phyloP scores from a whole-genome alignment of 1,140 invertebrate species.

The Acromyrmex charruanus region DNA sequence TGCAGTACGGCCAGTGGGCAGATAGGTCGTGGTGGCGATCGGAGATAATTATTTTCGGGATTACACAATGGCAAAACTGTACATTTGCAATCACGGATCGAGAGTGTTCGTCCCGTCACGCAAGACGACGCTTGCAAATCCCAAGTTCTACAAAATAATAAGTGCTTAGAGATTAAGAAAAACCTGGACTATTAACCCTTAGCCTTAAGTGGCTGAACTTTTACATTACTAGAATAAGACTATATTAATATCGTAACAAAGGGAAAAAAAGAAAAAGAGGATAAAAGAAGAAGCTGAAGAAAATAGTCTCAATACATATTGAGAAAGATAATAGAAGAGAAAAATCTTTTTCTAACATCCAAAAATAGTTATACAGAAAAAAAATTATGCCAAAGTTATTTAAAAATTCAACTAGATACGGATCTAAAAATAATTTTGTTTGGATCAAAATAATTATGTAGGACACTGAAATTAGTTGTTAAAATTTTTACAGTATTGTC shows the following conservation, averaged over 20 bases:
- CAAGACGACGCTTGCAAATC: slow-evolving; percentile 10
- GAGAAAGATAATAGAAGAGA: neutral
- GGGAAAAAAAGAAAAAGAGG: neutral
- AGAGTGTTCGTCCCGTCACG: neutral
- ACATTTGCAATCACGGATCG: slow-evolving; percentile 24
- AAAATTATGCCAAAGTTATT: too few species aligned
- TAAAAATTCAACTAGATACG: too few species aligned
- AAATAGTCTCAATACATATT: neutral
- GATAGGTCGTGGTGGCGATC: slow-evolving; percentile 37
- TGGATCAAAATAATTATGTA: too few species aligned
- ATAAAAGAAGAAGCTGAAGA: neutral
- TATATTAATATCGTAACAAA: slow-evolving; percentile 1
- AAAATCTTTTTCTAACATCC: neutral
- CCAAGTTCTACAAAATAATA: neutral
- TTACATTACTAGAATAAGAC: slow-evolving; percentile 14
- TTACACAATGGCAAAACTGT: slow-evolving; percentile 46
- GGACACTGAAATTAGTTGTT: too few species aligned
- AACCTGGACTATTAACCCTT: neutral
- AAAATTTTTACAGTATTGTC: too few species aligned
- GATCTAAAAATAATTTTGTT: too few species aligned
- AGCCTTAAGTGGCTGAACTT: neutral
- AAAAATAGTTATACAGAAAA: neutral
- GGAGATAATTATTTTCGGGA: slow-evolving; percentile 65
- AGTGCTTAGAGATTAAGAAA: neutral
- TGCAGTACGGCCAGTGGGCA: slow-evolving; percentile 30